phyloP scores from a whole-genome alignment of 1,140 invertebrate genomes.

The Sitodiplosis mosellana region DNA sequence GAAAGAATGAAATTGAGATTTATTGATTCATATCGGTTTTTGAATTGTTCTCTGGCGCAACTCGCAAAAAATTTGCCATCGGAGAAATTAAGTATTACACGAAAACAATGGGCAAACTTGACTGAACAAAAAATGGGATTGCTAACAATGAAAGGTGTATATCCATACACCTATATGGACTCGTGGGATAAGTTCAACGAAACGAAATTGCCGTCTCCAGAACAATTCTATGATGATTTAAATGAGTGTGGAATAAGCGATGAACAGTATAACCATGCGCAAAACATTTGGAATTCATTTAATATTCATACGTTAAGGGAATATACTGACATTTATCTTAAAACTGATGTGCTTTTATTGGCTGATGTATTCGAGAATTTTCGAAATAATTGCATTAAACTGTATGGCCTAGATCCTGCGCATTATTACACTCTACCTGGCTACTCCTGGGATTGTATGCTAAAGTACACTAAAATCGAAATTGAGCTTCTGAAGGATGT shows the following conservation, averaged over 20 bases:
- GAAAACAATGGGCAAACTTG: constrained; percentile 8
- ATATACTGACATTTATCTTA: constrained; percentile 24
- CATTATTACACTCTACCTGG: constrained; percentile 18
- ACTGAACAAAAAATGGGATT: constrained; percentile 10
- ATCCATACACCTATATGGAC: constrained; percentile 18
- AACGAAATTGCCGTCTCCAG: constrained; percentile 11
- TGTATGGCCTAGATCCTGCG: too few relatives aligned
- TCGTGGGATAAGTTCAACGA: constrained; percentile 16
- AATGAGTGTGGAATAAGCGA: constrained; percentile 10
- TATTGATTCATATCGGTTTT: constrained; percentile 19
- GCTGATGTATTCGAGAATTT: too few relatives aligned
- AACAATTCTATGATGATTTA: constrained; percentile 19
- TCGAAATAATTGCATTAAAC: too few relatives aligned
- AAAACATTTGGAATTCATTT: constrained; percentile 26
- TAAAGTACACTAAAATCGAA: constrained; percentile 21
- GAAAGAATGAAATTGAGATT: constrained; percentile 12
- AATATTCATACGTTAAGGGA: constrained; percentile 19
- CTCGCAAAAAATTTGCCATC: constrained; percentile 14
- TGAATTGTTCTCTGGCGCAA: constrained; percentile 9
- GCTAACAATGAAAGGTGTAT: constrained; percentile 16
- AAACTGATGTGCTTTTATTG: too few relatives aligned
- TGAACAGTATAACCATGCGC: constrained; percentile 24
- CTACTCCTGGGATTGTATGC: constrained; percentile 23
- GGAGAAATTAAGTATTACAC: constrained; percentile 9
- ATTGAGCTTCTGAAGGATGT: constrained; percentile 29